Evolutionary conservation across 1,140 invertebrate species (phyloP), one percentile per base, ranked within the genome.

Genomic region (Drosophila erecta): DNA sequence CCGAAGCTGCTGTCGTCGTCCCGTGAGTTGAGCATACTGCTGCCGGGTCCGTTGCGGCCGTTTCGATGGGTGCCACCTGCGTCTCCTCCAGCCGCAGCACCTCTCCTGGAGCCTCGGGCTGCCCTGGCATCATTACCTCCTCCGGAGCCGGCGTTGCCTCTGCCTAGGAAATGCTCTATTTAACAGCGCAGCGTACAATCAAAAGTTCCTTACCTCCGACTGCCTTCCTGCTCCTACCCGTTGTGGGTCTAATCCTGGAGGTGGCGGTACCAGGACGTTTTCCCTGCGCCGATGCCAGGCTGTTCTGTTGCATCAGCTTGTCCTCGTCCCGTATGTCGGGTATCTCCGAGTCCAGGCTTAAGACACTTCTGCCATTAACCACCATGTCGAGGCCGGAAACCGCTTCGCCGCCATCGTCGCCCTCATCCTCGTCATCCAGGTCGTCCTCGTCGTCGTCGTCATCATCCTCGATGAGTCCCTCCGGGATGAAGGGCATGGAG

Each of bases 1-100:
- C 91, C 91, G 2, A 90, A 91, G 61, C 91, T 91, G 74, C 91
- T 92, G 62, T 92, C 91, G 14, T 90, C 80, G 11, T 81, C 77
- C 33, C 80, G 75, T 12, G 76, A 57, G 14, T 60, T 74, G 7
- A 79, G 57, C 70, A 84, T 79, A 35, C 70, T 79, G 44, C 38
- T 85, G 14, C 72, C 72, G 4, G 76, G 54, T 1, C 64, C 73
- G 17, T 69, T 57, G 15, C 62, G 66, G 20, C 76, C 80, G 20
- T 76, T 73, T 10, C 56, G 76, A 1, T 56, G 37, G 14, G 37
- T 62, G 2, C 43, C 60, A 6, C 10, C 17, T 12, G 33, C 37
- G 2, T 22, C 49, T 15, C 22, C 49, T 1, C 47, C 62, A 17
- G 55, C 43, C 4, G 49, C 43, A 11, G 41, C 5, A 11, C 50